phyloP scores from a whole-genome alignment of 2,113 vertebrate genomes.

The Amphiprion percula region DNA sequence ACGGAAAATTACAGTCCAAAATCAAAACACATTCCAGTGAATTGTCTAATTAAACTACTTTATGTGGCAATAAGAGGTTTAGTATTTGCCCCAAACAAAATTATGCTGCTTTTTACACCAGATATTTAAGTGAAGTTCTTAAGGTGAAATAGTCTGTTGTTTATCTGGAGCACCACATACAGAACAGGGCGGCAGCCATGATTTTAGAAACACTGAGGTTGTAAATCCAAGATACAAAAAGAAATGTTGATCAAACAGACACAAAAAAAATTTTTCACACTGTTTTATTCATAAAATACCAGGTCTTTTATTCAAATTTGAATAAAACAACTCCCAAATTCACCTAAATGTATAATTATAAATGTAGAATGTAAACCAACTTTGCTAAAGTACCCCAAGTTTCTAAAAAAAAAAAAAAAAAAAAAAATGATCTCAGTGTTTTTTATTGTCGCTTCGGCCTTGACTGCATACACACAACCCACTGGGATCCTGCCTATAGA shows the following conservation, averaged over 20 bases:
- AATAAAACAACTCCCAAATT: neutral
- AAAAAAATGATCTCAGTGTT: conserved; percentile 37
- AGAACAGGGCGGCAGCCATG: neutral
- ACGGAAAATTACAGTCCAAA: neutral
- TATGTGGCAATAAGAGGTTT: conserved; percentile 13
- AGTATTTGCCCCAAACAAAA: conserved; percentile 10
- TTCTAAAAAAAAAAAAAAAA: neutral
- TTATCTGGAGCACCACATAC: conserved; percentile 35
- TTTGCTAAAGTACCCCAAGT: neutral
- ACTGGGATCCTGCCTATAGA: conserved; percentile 58
- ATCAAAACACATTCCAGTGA: neutral
- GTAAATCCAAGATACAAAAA: conserved; percentile 9
- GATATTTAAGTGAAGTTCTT: conserved; percentile 21
- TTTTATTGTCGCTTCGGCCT: conserved; percentile 6
- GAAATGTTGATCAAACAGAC: neutral
- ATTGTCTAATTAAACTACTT: conserved; percentile 2
- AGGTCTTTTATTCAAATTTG: neutral
- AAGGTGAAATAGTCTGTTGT: conserved; percentile 21
- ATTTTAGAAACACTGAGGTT: conserved; percentile 39
- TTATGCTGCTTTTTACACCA: conserved; percentile 19
- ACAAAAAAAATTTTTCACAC: neutral
- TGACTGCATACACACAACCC: conserved; percentile 44
- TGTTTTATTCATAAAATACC: neutral
- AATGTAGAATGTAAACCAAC: neutral
- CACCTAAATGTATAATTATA: neutral